A percentile compares a stretch with the other conserved stretches of the same genome.
phyloP scores from a whole-genome alignment of 2,797 vertebrate genomes.

The Xyrichtys novacula region DNA sequence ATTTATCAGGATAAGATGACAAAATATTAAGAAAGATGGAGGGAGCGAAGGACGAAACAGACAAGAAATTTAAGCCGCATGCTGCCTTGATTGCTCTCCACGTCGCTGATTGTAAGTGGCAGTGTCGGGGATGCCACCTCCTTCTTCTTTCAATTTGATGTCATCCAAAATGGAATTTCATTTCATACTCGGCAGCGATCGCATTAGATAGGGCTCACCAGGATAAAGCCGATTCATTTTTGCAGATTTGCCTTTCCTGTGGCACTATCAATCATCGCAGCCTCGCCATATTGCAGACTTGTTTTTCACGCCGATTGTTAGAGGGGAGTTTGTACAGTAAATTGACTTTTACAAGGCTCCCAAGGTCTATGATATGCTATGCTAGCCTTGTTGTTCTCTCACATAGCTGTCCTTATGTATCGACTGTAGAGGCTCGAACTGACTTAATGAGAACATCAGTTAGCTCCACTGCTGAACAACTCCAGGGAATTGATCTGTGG shows the following conservation, averaged over 20 bases:
- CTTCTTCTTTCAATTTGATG: conserved; percentile 78
- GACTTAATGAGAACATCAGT: conserved; percentile 78
- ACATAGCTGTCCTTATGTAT: conserved; percentile 58
- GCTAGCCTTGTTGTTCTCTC: conserved; percentile 59
- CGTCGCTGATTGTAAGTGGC: conserved; percentile 79
- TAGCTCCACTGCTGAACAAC: conserved; percentile 71
- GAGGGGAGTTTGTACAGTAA: conserved; percentile 63
- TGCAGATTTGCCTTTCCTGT: conserved; percentile 69
- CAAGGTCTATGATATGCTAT: conserved; percentile 63
- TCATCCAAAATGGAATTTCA: conserved; percentile 74
- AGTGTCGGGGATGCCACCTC: conserved; percentile 72
- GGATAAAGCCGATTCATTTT: conserved; percentile 73
- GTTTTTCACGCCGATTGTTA: conserved; percentile 56
- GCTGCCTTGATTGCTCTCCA: conserved; percentile 78
- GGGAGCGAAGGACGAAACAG: conserved; percentile 3
- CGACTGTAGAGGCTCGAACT: conserved; percentile 51
- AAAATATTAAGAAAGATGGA: conserved; percentile 32
- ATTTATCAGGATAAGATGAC: conserved; percentile 62
- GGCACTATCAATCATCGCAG: conserved; percentile 61
- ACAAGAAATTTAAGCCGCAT: conserved; percentile 49
- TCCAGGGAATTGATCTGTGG: conserved; percentile 82
- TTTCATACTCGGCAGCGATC: conserved; percentile 69
- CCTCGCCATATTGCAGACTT: conserved; percentile 40
- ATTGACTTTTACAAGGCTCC: conserved; percentile 77
- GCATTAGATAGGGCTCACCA: conserved; percentile 72